Evolutionary conservation across 2,113 vertebrate genomes (phyloP).

Genomic region (Chaenocephalus aceratus): DNA sequence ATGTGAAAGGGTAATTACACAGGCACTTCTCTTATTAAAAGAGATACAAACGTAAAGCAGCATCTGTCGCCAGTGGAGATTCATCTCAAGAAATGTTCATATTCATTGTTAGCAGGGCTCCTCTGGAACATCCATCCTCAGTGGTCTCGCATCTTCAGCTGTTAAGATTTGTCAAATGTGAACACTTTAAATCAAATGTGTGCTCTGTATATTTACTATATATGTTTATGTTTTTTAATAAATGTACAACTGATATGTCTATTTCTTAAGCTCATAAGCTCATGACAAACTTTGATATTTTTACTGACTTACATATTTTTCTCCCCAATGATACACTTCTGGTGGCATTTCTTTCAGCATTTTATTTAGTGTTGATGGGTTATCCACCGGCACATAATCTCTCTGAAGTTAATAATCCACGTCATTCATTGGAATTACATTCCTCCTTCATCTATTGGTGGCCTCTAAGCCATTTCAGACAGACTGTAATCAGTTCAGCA

Average conservation of each 20-base stretch:
- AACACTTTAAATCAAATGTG: constrained; percentile 1
- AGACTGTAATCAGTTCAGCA: constrained; percentile 38
- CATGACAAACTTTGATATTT: constrained; percentile 14
- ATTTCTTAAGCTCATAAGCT: constrained; percentile 9
- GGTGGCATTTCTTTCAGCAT: constrained; percentile 1
- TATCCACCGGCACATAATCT: constrained; percentile 46
- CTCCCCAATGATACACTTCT: not conserved
- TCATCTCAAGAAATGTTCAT: not conserved
- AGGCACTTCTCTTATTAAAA: not conserved
- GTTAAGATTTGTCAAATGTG: not conserved
- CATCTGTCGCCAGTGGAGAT: not conserved
- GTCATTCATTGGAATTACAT: constrained; percentile 61
- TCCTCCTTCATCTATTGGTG: constrained; percentile 31
- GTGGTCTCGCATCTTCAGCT: not conserved
- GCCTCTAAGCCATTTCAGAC: constrained; percentile 45
- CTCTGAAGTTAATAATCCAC: constrained; percentile 63
- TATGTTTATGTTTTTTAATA: constrained; percentile 49
- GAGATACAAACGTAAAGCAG: not conserved
- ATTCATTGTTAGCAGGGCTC: not conserved
- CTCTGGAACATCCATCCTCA: not conserved
- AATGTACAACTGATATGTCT: constrained; percentile 5
- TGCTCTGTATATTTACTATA: constrained; percentile 17
- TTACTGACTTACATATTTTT: not conserved
- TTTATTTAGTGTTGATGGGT: constrained; percentile 48
- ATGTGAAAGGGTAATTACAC: constrained; percentile 4